These are phyloP conservation scores for Melitaea athalia DNA, from an alignment of 2,888 invertebrate genomes.

Conservation along the genomic window DNA sequence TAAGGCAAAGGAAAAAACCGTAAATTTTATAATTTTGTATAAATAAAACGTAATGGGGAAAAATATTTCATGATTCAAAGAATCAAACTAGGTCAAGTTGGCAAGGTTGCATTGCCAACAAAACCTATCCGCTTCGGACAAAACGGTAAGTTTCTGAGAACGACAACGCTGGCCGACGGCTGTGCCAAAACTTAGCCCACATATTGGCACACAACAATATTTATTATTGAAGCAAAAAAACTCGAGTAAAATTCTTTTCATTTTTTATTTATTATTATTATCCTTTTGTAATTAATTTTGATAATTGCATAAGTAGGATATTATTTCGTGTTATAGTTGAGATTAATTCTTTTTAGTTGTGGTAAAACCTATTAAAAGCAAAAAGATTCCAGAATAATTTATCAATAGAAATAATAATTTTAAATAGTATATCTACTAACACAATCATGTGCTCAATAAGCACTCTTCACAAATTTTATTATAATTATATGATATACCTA, in stretches of 20 bases:
- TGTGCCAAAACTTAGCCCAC: constrained; percentile 29
- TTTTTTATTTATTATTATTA: background rate
- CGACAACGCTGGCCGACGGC: constrained; percentile 27
- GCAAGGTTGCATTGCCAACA: constrained; percentile 34
- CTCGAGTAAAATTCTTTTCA: background rate
- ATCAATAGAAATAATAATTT: too few relatives aligned
- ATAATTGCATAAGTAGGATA: background rate
- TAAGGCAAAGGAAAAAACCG: background rate
- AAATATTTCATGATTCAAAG: constrained; percentile 13
- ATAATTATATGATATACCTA: too few relatives aligned
- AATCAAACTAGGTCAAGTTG: constrained; percentile 35
- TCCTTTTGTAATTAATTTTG: background rate
- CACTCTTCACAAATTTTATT: too few relatives aligned
- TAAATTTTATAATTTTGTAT: background rate
- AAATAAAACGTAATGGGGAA: background rate
- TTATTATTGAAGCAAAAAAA: background rate
- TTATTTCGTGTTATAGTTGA: too few relatives aligned
- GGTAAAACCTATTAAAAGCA: too few relatives aligned
- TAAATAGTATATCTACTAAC: too few relatives aligned
- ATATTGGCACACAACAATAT: constrained; percentile 13
- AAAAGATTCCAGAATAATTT: too few relatives aligned
- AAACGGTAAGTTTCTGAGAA: constrained; percentile 33
- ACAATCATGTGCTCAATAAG: too few relatives aligned
- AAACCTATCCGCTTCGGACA: constrained; percentile 25
- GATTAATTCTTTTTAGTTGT: too few relatives aligned